Percentiles rank a stretch among this genome's conserved stretches.
phyloP scores from a whole-genome alignment of 1,140 invertebrate genomes.

The Acyrthosiphon pisum region DNA sequence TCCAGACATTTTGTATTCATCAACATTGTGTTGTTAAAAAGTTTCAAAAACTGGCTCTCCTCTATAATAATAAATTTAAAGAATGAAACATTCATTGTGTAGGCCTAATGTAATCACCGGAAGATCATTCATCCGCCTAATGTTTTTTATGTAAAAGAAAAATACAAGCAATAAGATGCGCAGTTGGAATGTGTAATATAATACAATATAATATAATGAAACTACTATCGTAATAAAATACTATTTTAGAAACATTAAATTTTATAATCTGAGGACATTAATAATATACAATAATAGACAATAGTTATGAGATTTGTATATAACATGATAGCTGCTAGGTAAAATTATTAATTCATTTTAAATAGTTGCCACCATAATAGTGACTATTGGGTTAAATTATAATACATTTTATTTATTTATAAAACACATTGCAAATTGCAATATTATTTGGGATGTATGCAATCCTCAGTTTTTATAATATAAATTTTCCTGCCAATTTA shows the following conservation, averaged over 20 bases:
- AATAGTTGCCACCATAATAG: background rate
- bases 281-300: background rate
- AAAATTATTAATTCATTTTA: background rate
- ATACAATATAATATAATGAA: background rate
- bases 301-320: background rate
- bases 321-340: too few relatives aligned
- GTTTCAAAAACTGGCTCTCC: background rate
- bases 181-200: constrained; percentile 18
- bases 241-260: background rate
- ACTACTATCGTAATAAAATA: background rate
- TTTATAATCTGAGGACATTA: background rate
- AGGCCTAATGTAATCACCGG: background rate
- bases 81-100: background rate
- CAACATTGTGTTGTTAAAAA: constrained; percentile 5
- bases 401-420: background rate
- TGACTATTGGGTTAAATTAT: background rate
- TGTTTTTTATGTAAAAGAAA: background rate
- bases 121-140: background rate
- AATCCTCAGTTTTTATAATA: too few relatives aligned
- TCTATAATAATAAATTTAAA: constrained; percentile 12
- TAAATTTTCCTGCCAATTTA: too few relatives aligned
- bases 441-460: background rate
- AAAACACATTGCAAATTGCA: background rate
- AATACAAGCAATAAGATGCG: background rate
- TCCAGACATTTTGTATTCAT: background rate